A percentile compares a stretch with the other conserved stretches of the same genome.
Conservation (phyloP, 2,888 invertebrate genomes). For the Cryptocheilus praepositus region DNA sequence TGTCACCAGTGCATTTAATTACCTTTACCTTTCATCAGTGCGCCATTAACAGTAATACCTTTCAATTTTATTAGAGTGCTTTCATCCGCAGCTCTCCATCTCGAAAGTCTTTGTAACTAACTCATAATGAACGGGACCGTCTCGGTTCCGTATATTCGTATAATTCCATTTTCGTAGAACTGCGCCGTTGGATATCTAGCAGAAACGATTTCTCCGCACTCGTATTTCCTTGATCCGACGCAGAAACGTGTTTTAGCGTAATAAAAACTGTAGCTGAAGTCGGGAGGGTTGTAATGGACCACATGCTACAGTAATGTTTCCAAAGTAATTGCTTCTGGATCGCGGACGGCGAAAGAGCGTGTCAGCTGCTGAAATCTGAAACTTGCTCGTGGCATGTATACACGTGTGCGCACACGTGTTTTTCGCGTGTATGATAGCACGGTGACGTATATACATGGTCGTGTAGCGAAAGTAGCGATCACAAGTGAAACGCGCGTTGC, state of each 20-base stretch:
- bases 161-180: no score
- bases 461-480: slow-evolving; percentile 37
- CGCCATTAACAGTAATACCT: no score
- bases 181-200: background rate
- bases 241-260: slow-evolving; percentile 18
- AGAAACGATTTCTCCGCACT: background rate
- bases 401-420: background rate
- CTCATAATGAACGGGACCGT: no score
- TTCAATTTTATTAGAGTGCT: no score
- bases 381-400: slow-evolving; percentile 24
- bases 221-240: no score
- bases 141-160: background rate
- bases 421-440: background rate
- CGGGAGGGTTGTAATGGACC: slow-evolving; percentile 33
- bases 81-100: no score
- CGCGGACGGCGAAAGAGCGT: slow-evolving; percentile 31
- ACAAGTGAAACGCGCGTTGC: slow-evolving; percentile 38
- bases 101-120: no score
- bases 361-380: slow-evolving; percentile 36
- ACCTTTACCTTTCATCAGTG: no score
- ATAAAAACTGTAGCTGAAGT: slow-evolving; percentile 26
- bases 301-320: slow-evolving; percentile 30
- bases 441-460: background rate
- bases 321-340: slow-evolving; percentile 40
- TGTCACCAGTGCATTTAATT: no score